Evolutionary conservation across 1,140 invertebrate species (phyloP).

Genomic region (Drosophila setifemur): DNA sequence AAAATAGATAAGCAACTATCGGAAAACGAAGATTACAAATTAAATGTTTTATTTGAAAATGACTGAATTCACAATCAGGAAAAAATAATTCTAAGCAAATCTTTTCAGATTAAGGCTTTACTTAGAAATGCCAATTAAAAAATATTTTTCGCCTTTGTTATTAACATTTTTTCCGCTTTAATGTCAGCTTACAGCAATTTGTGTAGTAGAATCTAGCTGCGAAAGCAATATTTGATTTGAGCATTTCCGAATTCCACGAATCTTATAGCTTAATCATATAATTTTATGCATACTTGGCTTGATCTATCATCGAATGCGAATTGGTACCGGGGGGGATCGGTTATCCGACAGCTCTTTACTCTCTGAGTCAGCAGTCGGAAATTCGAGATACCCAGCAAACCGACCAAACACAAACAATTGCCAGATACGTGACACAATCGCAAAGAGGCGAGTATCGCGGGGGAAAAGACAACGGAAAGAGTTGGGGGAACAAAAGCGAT

Average conservation of each 20-base stretch:
- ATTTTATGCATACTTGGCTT: background rate
- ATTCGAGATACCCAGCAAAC: too few species aligned
- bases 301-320: constrained; percentile 7
- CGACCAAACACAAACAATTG: constrained; percentile 27
- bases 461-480: background rate
- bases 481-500: constrained; percentile 7
- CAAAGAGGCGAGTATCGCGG: constrained; percentile 11
- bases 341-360: background rate
- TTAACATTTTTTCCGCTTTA: too few species aligned
- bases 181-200: too few species aligned
- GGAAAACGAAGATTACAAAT: background rate
- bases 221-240: background rate
- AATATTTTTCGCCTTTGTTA: too few species aligned
- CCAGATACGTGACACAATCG: constrained; percentile 47
- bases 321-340: background rate
- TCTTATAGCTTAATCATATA: constrained; percentile 10
- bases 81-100: too few species aligned
- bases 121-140: too few species aligned
- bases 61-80: too few species aligned
- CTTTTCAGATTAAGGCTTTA: too few species aligned
- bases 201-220: too few species aligned
- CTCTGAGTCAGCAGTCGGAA: constrained; percentile 61
- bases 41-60: background rate
- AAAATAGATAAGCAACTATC: background rate
- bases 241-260: constrained; percentile 21